A percentile compares a stretch with the other conserved stretches of the same genome.
Evolutionary conservation across 2,888 invertebrate species (phyloP).

Genomic region (Brachypalpus laphriformis): DNA sequence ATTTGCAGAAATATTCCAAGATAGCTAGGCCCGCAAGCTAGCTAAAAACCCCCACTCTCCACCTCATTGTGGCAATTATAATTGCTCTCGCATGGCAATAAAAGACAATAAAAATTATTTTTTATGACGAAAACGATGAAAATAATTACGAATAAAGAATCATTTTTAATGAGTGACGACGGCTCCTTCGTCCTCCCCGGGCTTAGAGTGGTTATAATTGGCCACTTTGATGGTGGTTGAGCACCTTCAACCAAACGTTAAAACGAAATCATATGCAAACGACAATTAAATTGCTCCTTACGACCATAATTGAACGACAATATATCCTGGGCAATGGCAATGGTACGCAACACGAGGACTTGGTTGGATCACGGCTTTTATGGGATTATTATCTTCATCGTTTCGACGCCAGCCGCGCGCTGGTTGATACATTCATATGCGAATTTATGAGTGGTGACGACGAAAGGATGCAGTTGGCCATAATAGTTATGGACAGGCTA

Average conservation of each 20-base stretch:
- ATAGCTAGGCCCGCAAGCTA: no score
- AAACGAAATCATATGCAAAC: slow-evolving; percentile 46
- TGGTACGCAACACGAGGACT: neutral
- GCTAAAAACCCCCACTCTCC: neutral
- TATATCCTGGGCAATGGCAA: slow-evolving; percentile 11
- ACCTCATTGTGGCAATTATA: slow-evolving; percentile 40
- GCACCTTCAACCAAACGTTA: neutral
- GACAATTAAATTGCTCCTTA: slow-evolving; percentile 53
- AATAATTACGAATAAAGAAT: slow-evolving; percentile 47
- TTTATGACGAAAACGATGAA: slow-evolving; percentile 63
- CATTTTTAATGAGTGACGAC: slow-evolving; percentile 44
- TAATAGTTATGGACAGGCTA: slow-evolving; percentile 24
- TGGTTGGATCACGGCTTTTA: slow-evolving; percentile 41
- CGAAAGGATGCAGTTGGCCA: slow-evolving; percentile 16
- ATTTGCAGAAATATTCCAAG: no score
- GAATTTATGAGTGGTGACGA: slow-evolving; percentile 56
- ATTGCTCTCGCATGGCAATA: slow-evolving; percentile 49
- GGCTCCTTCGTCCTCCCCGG: neutral
- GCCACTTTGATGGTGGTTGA: slow-evolving; percentile 34
- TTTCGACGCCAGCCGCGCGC: slow-evolving; percentile 3
- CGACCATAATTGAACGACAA: slow-evolving; percentile 46
- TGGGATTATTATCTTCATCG: slow-evolving; percentile 66
- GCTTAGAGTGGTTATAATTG: slow-evolving; percentile 27
- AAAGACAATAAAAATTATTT: slow-evolving; percentile 56
- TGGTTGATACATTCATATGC: slow-evolving; percentile 35